Conservation (phyloP, 1,140 invertebrate genomes). For the Hyles euphorbiae region DNA sequence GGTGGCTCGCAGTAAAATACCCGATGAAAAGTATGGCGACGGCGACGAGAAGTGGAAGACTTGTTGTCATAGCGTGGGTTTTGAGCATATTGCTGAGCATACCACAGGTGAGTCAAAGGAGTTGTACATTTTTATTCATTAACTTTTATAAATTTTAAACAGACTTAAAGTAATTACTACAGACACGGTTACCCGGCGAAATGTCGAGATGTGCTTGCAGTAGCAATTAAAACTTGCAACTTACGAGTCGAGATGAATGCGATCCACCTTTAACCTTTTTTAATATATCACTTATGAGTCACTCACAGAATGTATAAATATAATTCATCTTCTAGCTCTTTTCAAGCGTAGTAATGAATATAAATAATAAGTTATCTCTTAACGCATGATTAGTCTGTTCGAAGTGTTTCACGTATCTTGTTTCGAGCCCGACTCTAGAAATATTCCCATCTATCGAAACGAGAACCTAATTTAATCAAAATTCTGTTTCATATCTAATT, state of each 20-base stretch:
- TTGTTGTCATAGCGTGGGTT: slow-evolving; percentile 81
- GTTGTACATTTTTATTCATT: slow-evolving; percentile 26
- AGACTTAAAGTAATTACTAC: not conserved
- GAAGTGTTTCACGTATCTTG: too few species aligned
- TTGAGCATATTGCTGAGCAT: slow-evolving; percentile 83
- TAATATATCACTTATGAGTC: not conserved
- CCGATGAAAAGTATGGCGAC: slow-evolving; percentile 86
- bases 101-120: slow-evolving; percentile 82
- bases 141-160: slow-evolving; percentile 7
- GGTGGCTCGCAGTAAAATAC: slow-evolving; percentile 87
- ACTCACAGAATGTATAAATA: too few species aligned
- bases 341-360: too few species aligned
- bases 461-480: too few species aligned
- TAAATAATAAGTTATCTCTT: too few species aligned
- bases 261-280: slow-evolving; percentile 2
- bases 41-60: slow-evolving; percentile 77
- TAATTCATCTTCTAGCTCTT: too few species aligned
- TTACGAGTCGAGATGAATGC: slow-evolving; percentile 1
- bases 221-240: slow-evolving; percentile 7
- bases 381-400: too few species aligned
- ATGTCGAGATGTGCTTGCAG: not conserved
- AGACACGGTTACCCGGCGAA: not conserved
- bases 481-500: too few species aligned
- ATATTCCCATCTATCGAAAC: too few species aligned
- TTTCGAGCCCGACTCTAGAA: too few species aligned